Percentiles rank a stretch among this genome's conserved stretches.
These are phyloP conservation scores for Pseudomyrmex pallidus DNA, from an alignment of 1,140 invertebrate species.

Conservation along the genomic window DNA sequence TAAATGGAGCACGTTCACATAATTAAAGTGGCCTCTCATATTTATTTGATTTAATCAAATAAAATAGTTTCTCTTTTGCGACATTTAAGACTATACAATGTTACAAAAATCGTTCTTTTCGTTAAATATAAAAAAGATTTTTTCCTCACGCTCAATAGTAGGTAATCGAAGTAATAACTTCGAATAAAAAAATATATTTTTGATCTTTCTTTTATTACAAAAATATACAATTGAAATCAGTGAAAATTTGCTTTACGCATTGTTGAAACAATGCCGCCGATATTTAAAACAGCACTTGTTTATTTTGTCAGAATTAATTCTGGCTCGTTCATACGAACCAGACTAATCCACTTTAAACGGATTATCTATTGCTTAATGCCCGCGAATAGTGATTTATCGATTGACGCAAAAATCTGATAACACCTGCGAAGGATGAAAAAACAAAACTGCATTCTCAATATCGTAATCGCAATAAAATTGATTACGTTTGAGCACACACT, in stretches of 20 bases:
- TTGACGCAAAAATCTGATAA: slow-evolving; percentile 6
- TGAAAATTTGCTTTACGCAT: neutral
- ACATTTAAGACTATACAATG: neutral
- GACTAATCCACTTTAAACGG: neutral
- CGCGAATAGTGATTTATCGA: slow-evolving; percentile 7
- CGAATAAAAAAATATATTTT: neutral
- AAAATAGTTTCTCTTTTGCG: neutral
- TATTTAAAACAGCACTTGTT: neutral
- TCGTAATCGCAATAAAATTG: slow-evolving; percentile 25
- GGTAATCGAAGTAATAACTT: neutral
- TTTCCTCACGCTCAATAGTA: neutral
- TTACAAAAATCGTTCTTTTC: too few species aligned
- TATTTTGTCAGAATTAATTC: neutral
- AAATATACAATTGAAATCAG: neutral
- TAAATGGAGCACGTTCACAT: slow-evolving; percentile 20
- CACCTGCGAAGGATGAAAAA: neutral
- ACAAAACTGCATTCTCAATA: neutral
- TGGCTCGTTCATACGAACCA: neutral
- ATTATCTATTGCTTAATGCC: slow-evolving; percentile 25
- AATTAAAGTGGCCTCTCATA: slow-evolving; percentile 18
- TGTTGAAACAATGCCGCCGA: neutral
- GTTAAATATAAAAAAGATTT: too few species aligned
- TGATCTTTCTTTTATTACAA: slow-evolving; percentile 1
- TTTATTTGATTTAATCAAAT: slow-evolving; percentile 7
- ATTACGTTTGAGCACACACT: neutral